phyloP scores from a whole-genome alignment of 2,113 vertebrate genomes.

The Panthera tigris region DNA sequence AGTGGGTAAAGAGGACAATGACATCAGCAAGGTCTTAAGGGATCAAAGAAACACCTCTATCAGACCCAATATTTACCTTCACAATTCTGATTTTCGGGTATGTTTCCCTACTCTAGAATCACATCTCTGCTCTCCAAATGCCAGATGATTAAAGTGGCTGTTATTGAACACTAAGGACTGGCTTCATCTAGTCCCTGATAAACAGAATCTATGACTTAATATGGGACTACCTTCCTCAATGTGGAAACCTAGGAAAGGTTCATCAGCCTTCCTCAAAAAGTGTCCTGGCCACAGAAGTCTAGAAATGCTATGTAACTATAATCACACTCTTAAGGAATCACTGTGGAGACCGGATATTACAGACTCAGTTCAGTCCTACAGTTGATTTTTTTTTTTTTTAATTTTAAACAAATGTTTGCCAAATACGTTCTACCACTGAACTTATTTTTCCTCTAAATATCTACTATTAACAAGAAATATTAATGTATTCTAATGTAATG shows the following conservation, averaged over 20 bases:
- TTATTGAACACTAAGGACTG: not conserved
- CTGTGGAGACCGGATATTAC: not conserved
- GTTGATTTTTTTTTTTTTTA: not conserved
- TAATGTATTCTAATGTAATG: not conserved
- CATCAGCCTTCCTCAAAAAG: not conserved
- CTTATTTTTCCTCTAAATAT: not conserved
- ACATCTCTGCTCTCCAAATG: not conserved
- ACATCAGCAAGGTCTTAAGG: not conserved
- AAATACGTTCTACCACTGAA: not conserved
- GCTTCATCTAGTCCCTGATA: not conserved
- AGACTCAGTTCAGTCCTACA: not conserved
- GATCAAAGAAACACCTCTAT: not conserved
- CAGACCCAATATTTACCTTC: not conserved
- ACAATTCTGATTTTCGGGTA: not conserved
- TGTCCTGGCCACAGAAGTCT: not conserved
- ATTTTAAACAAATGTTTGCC: not conserved
- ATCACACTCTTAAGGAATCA: not conserved
- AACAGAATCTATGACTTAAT: not conserved
- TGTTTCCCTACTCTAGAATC: not conserved
- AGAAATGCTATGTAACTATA: not conserved
- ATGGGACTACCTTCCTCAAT: not conserved
- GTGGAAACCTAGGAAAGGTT: not conserved
- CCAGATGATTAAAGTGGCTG: not conserved
- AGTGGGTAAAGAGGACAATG: not conserved
- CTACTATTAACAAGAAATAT: not conserved